Evolutionary conservation across 2,113 vertebrate genomes (phyloP), one percentile per base, ranked within the genome.

Genomic region (Hippocampus mohnikei): DNA sequence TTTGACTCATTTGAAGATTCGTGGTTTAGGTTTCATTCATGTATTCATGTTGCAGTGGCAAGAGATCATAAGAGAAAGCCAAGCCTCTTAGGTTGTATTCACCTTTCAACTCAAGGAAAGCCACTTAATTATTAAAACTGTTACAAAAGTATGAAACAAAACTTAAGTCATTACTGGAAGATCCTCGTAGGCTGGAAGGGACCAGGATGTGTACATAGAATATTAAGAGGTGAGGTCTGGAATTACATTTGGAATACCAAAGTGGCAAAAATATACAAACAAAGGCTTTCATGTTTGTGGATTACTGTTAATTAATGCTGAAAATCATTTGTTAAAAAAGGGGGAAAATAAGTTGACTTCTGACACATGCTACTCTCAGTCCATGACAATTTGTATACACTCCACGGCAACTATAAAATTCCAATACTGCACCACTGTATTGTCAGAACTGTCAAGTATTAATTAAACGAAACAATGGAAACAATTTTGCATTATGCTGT

Each of bases 1-100:
- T 59, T 77, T 59, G 74, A 70, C 46, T 42, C 67, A 76, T 52
- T 69, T 60, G 48, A 72, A 59, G 59, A 53, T 58, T 58, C 18
- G 0, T 44, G 52, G 21, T 55, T 55, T 10, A 55, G 7, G 52
- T 55, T 55, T 55, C 52, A 23, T 55, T 10, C 52, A 11, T 55
- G 10, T n/a, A 52, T n/a, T 55, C 52, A 55, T 9, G n/a, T 55
- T 23, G 52, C 23, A 15, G 5, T 25, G 29, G 2, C n/a, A 59
- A 21, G 7, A n/a, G 18, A 12, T 41, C n/a, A 53, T 9, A 16
- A 56, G 23, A 12, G 53, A 11, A 29, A 27, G 27, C 25, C 27
- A 6, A 3, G 6, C 9, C 16, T 29, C 15, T 60, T 18, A 60
- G 37, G 6, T 60, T 60, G 20, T 20, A 18, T 60, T 37, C 58